Evolutionary conservation across 2,113 vertebrate species (phyloP).

Genomic region (Melozone crissalis): DNA sequence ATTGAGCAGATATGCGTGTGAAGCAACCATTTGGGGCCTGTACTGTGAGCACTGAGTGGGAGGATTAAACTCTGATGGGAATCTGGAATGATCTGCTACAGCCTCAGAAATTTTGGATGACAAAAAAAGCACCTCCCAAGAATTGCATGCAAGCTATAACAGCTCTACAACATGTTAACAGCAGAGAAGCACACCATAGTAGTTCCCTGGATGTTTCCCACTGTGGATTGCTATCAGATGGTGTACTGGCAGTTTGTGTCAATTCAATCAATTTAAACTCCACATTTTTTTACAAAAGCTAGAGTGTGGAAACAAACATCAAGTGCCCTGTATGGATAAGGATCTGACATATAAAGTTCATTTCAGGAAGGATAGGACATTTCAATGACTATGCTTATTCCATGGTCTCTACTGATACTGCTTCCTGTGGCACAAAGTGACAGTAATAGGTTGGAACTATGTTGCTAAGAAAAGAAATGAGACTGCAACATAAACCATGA

Average conservation of each 20-base stretch:
- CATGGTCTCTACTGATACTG: fast-evolving
- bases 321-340: neutral
- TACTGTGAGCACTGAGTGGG: neutral
- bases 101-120: neutral
- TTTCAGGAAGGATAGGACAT: neutral
- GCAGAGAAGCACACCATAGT: neutral
- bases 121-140: neutral
- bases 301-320: neutral
- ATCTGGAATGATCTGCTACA: neutral
- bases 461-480: neutral
- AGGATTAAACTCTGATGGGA: neutral
- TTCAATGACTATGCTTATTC: neutral
- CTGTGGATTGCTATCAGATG: neutral
- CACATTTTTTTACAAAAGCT: neutral
- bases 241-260: neutral
- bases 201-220: neutral
- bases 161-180: neutral
- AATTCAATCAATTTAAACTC: neutral
- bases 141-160: neutral
- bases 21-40: neutral
- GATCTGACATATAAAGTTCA: neutral
- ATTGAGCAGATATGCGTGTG: neutral
- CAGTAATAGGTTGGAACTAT: neutral
- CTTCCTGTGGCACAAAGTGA: neutral
- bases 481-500: neutral